Evolutionary conservation across 2,888 invertebrate species (phyloP), one percentile per base, ranked within the genome.

Genomic region (Leptinotarsa juncta): DNA sequence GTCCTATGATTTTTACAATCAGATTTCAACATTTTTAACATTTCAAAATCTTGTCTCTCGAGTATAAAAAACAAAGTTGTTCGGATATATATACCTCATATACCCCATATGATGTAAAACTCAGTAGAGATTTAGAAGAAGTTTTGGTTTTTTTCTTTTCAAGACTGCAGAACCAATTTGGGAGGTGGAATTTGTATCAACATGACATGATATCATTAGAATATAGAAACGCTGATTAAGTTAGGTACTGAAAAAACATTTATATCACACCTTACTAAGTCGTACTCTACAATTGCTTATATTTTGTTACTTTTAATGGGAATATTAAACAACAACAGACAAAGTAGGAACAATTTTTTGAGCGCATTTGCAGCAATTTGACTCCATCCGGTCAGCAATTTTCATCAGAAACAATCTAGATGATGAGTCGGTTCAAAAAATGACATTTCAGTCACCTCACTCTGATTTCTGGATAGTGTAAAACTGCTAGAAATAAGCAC

Each of bases 251-350:
- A 73, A 73, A 75, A 77, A 76, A 79, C 79, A 77, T 78, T 81
- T 83, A 83, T 86, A 85, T 85, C 85, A 86, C 86, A 85, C 84
- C 85, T 85, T 83, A 83, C 84, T 86, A 86, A 85, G 85, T 86
- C 85, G 84, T 85, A 83, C 85, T 26, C 62, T 86, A 87, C 86
- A 78, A 87, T 87, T 87, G 87, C 87, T 87, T 87, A 85, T 86
- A 82, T 83, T 84, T 83, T 78, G 75, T 82, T 80, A 81, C 78
- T 81, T 81, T 83, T 84, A 83, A 80, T 78, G 77, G 78, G 79
- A 77, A 75, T 75, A 65, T 70, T 80, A 78, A 81, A 82, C 80
- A 84, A 84, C 84, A 84, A 85, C 83, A 84, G 77, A 82, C 78
- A 79, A 78, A 79, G 81, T 83, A 83, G 83, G 84, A 84, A 85